Evolutionary conservation across 2,797 vertebrate species (phyloP).

Genomic region (Pseudochirops corinnae): DNA sequence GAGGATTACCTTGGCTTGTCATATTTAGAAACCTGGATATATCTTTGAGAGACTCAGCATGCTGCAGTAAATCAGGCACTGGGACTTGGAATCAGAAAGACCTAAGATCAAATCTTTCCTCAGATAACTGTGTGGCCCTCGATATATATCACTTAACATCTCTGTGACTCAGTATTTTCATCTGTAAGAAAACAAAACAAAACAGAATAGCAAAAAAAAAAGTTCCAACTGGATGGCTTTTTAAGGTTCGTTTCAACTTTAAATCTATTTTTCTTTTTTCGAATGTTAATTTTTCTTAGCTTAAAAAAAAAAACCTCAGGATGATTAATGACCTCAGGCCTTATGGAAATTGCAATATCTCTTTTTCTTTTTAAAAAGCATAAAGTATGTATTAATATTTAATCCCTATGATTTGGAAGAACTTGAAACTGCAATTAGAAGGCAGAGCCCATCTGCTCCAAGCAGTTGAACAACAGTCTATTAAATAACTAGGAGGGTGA

Average conservation of each 20-base stretch:
- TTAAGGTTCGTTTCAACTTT: neutral
- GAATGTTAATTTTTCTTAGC: slow-evolving; percentile 17
- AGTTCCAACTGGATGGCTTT: neutral
- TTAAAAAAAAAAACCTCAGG: neutral
- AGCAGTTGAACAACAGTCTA: slow-evolving; percentile 83
- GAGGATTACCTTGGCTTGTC: neutral
- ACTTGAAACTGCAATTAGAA: slow-evolving; percentile 87
- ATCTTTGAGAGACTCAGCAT: neutral
- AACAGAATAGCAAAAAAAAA: neutral
- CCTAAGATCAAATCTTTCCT: neutral
- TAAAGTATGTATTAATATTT: slow-evolving; percentile 90
- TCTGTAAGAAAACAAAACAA: neutral
- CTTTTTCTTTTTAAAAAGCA: slow-evolving; percentile 60
- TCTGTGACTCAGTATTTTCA: neutral
- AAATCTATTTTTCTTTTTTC: neutral
- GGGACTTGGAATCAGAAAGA: neutral
- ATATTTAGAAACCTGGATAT: neutral
- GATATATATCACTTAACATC: neutral
- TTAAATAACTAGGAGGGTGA: slow-evolving; percentile 82
- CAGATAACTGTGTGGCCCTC: neutral
- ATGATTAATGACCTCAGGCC: slow-evolving; percentile 66
- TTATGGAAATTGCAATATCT: neutral
- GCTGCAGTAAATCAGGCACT: neutral
- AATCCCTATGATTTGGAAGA: slow-evolving; percentile 90
- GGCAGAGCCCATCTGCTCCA: slow-evolving; percentile 88